Evolutionary conservation across 2,888 invertebrate genomes (phyloP), one percentile per base, ranked within the genome.

Genomic region (Hirtodrosophila trivittata): DNA sequence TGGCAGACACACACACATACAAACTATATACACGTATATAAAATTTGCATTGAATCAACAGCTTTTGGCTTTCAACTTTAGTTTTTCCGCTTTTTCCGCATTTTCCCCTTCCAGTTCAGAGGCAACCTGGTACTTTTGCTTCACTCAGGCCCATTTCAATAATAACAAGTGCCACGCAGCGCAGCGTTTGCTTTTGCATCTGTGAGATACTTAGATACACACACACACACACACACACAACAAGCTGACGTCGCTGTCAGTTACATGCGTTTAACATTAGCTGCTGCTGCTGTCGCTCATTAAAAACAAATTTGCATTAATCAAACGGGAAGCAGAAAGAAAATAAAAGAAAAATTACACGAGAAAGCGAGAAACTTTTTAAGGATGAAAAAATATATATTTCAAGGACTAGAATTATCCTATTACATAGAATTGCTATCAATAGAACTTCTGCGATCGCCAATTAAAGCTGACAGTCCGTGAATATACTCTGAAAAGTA

Each of bases 241-340:
- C 18, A 39, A 35, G 54, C 47, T 51, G 30, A 30, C 18, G 30
- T 41, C 12, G 41, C 74, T 70, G 75, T 71, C 80, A 77, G 72
- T 57, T 62, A 67, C 64, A 74, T 57, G 66, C 62, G 74, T 57
- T 66, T 62, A 70, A 55, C 74, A 70, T 66, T 55, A 37, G 71
- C 70, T 59, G 33, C 46, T 26, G 25, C 46, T 35, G 5, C n/a
- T 42, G 66, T 33, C 51, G 62, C 78, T 76, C 69, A 82, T 82
- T 80, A 74, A 72, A 74, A 67, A 57, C 65, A 69, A 66, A 78
- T 82, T 81, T 75, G 42, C 81, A 73, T 68, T 75, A 82, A 76
- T 76, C 65, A 74, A 60, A 64, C 38, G 37, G 1, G 41, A 62
- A 59, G 30, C 30, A 6, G 12, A 28, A 25, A 50, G 30, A 18